Base-by-base conservation (phyloP, 2,888 invertebrate species). In the Agrochola circellaris region DNA sequence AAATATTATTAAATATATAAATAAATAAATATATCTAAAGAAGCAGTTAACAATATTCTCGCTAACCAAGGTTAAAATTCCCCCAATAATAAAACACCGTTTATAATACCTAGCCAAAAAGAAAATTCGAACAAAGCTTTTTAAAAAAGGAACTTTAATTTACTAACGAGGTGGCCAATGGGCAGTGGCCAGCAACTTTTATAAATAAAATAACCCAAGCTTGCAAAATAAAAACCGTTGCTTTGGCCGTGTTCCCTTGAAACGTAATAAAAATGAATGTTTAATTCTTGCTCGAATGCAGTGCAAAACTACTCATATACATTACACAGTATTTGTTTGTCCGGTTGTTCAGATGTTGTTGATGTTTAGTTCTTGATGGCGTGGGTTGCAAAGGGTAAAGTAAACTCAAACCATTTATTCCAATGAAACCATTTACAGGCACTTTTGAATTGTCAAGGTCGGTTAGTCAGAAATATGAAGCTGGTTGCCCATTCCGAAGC, bases 211-310 rank as follows among this genome's bases (percentile, higher is more conserved):
- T 73, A 82, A 67, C 34, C 60, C 71, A 65, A 71, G 79, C 76
- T 60, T 74, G 82, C 60, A 87, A 89, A 90, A 90, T 87, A 89
- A 89, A 90, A 85, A 79, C 79, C 66, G 65, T 65, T 84, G 79
- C 80, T 79, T 85, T 88, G 83, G 84, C 87, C 67, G 74, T 73
- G 87, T 87, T 88, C 87, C 83, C 88, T 84, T 86, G 89, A 81
- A 91, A 89, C 83, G 85, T 82, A 89, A 90, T 90, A 90, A 89
- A 89, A 91, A 91, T 92, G 87, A 92, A 91, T 91, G 89, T 90
- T 91, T 91, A 92, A 90, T 91, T 90, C 88, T 87, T 88, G 82
- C 90, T 83, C 82, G 85, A 81, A 83, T 90, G 86, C 89, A 86
- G 84, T 85, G 80, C 75, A 83, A 79, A 77, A 83, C 81, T 79